Conservation (phyloP, 2,888 invertebrate species). For the Alloplasta piceator region DNA sequence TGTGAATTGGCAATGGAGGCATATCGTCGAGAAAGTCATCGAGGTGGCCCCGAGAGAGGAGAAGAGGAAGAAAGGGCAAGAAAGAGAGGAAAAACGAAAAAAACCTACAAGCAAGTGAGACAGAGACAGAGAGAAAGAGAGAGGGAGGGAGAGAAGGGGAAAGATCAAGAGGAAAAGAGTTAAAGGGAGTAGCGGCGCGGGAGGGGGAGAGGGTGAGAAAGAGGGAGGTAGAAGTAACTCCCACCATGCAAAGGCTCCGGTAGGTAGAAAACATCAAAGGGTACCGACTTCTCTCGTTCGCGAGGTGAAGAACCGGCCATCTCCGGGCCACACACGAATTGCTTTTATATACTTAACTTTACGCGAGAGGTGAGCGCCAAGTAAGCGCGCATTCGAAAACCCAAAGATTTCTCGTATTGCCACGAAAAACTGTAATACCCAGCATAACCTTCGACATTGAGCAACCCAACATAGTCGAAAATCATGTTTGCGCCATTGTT, state of each 20-base stretch:
- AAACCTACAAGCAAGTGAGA: slow-evolving; percentile 7
- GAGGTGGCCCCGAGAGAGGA: slow-evolving; percentile 55
- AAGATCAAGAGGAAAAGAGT: slow-evolving; percentile 35
- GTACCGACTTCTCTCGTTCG: slow-evolving; percentile 82
- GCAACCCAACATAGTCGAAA: no score
- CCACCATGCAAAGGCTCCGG: slow-evolving; percentile 74
- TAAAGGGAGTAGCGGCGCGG: slow-evolving; percentile 35
- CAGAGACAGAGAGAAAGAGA: slow-evolving; percentile 38
- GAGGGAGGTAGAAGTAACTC: slow-evolving; percentile 71
- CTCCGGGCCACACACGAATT: slow-evolving; percentile 83
- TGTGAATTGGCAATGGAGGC: slow-evolving; percentile 49
- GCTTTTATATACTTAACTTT: slow-evolving; percentile 82
- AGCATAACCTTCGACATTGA: not conserved
- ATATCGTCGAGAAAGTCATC: slow-evolving; percentile 51
- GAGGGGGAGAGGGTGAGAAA: slow-evolving; percentile 57
- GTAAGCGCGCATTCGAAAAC: not conserved
- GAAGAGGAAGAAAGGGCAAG: slow-evolving; percentile 45
- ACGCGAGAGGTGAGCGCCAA: slow-evolving; percentile 64
- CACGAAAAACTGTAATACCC: slow-evolving; percentile 24
- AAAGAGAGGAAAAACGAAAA: slow-evolving; percentile 3
- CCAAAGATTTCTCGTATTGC: slow-evolving; percentile 28
- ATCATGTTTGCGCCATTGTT: not conserved
- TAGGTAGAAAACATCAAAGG: slow-evolving; percentile 82
- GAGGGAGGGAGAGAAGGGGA: slow-evolving; percentile 29
- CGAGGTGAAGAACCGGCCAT: slow-evolving; percentile 83